Evolutionary conservation across 2,113 vertebrate species (phyloP).

Genomic region (Notiomystis cincta): DNA sequence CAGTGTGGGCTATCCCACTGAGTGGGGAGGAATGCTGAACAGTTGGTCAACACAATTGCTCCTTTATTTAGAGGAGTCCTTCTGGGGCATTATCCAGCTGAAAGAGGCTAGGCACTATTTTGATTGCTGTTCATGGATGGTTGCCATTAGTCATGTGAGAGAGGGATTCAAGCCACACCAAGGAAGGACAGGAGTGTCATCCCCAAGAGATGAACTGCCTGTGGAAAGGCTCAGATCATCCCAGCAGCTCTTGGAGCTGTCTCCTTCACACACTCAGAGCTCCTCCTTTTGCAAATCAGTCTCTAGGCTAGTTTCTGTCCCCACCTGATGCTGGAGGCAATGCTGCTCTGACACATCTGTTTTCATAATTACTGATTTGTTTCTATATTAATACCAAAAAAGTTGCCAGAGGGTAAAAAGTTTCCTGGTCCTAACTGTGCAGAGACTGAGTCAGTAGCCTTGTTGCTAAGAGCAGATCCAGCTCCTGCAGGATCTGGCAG

Average conservation of each 20-base stretch:
- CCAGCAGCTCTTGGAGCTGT: neutral
- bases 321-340: neutral
- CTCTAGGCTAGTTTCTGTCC: neutral
- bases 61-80: slow-evolving; percentile 17
- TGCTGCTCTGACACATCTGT: neutral
- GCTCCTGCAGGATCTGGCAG: neutral
- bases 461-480: neutral
- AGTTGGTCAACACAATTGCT: neutral
- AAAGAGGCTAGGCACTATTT: neutral
- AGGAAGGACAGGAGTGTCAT: neutral
- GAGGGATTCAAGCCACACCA: neutral
- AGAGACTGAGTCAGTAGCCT: neutral
- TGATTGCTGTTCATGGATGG: neutral
- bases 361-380: neutral
- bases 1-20: neutral
- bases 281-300: neutral
- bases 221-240: neutral
- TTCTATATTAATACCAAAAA: neutral
- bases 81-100: slow-evolving; percentile 27
- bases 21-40: neutral
- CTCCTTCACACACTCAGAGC: neutral
- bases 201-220: neutral
- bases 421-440: neutral
- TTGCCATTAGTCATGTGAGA: neutral
- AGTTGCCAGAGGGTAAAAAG: neutral